These are phyloP conservation scores for Dexiosoma caninum DNA, from an alignment of 2,888 invertebrate genomes.

Conservation along the genomic window DNA sequence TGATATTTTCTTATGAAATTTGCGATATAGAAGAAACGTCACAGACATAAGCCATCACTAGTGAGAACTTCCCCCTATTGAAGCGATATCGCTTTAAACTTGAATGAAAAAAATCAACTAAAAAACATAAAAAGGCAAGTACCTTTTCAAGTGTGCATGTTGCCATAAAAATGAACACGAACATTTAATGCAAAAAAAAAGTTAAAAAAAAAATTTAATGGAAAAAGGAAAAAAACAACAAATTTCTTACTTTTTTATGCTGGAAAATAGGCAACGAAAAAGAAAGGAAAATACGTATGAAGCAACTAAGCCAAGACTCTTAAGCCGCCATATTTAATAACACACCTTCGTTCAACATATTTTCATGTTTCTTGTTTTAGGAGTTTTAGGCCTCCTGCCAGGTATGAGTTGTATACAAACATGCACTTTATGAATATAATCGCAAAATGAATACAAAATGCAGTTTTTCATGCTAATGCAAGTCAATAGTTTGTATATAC, in stretches of 20 bases:
- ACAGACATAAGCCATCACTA: no score
- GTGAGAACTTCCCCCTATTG: no score
- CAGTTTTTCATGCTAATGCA: not conserved
- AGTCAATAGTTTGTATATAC: not conserved
- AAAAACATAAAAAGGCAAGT: constrained; percentile 43
- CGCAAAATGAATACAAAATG: not conserved
- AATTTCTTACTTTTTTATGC: not conserved
- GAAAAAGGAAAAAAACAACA: not conserved
- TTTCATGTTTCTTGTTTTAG: not conserved
- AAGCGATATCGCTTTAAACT: not conserved
- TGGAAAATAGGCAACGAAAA: constrained; percentile 31
- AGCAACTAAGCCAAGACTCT: constrained; percentile 33
- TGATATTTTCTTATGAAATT: no score
- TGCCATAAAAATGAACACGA: constrained; percentile 65
- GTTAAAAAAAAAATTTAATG: not conserved
- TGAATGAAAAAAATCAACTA: not conserved
- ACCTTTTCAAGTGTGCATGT: constrained; percentile 63
- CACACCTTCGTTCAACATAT: constrained; percentile 60
- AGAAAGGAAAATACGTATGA: not conserved
- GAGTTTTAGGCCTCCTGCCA: constrained; percentile 4
- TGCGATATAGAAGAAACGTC: no score
- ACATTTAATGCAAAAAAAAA: constrained; percentile 28
- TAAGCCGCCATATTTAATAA: constrained; percentile 71
- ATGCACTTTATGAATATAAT: not conserved
- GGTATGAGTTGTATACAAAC: not conserved